Evolutionary conservation across 2,797 vertebrate genomes (phyloP).

Genomic region (Aldrovandia affinis): DNA sequence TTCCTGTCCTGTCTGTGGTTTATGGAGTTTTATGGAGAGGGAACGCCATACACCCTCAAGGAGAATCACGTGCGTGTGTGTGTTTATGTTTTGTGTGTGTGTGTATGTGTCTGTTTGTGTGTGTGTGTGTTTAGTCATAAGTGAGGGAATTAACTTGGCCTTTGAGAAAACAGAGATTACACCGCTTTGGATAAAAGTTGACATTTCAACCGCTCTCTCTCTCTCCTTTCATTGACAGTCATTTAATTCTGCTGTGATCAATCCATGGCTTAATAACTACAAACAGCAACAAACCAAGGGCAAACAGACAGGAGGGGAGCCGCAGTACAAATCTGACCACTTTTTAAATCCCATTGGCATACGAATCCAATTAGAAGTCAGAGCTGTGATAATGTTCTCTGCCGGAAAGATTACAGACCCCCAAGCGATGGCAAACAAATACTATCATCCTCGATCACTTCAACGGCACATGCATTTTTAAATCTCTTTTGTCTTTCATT

Average conservation of each 20-base stretch:
- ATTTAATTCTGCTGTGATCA: not conserved
- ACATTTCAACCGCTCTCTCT: not conserved
- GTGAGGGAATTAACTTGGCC: slow-evolving; percentile 32
- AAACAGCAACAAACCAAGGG: not conserved
- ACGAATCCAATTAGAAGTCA: not conserved
- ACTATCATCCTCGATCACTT: not conserved
- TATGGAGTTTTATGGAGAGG: not conserved
- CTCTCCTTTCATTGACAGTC: not conserved
- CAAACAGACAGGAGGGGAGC: not conserved
- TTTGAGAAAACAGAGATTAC: slow-evolving; percentile 39
- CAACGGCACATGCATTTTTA: too few relatives aligned
- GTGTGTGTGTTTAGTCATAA: slow-evolving; percentile 33
- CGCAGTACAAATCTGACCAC: not conserved
- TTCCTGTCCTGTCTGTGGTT: not conserved
- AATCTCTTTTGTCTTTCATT: too few relatives aligned
- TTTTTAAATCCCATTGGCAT: not conserved
- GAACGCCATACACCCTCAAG: too few relatives aligned
- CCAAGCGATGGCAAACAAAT: slow-evolving; percentile 4
- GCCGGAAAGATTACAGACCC: not conserved
- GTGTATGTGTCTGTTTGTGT: slow-evolving; percentile 2
- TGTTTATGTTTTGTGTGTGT: too few relatives aligned
- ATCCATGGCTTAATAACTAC: not conserved
- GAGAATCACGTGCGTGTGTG: too few relatives aligned
- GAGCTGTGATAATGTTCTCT: not conserved
- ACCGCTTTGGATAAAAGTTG: not conserved